Evolutionary conservation across 1,140 invertebrate species (phyloP), one percentile per base, ranked within the genome.

Genomic region (Ips typographus): DNA sequence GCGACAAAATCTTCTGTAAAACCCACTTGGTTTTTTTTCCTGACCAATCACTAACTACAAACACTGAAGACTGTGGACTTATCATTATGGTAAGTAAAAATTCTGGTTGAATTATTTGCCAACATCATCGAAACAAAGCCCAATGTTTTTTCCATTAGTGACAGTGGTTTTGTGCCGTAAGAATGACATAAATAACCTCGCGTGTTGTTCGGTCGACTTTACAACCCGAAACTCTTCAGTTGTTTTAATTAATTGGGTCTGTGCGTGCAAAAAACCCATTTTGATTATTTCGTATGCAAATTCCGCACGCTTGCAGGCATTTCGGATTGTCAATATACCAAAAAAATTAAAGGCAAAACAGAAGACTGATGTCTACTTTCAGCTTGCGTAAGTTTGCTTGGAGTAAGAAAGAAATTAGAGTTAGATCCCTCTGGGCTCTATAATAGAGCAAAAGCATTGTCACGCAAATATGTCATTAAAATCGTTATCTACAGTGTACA

Each of bases 211-310:
- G 44, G 44, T 6, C 44, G 44, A 49, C 44, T 59, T 59, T 59
- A 59, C 38, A 37, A 40, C 39, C 57, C 39, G 42, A 59, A 59
- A 59, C 57, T 59, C 57, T 59, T 59, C 57, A 59, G 57, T 59
- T 59, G 57, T 59, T 59, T 59, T 59, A 59, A 59, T 59, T 59
- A 59, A 59, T 59, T 59, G 57, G 57, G 37, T 5, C 8, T 8
- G 7, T 59, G 57, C 57, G 57, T 59, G 57, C 37, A 3, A 37
- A 43, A 43, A 8, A 8, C 57, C 38, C 57, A 59, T 59, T 59
- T 40, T n/a, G 6, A 22, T 7, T 5, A 49, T 49, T 22, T 49
- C 44, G 37, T 59, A 59, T 59, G 57, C 41, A 59, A 59, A 59
- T 59, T 49, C 44, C 7, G 44, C 44, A 49, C 44, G 44, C 6